These are phyloP conservation scores for Meiosimyza decipiens DNA, from an alignment of 2,888 invertebrate genomes.

Conservation along the genomic window DNA sequence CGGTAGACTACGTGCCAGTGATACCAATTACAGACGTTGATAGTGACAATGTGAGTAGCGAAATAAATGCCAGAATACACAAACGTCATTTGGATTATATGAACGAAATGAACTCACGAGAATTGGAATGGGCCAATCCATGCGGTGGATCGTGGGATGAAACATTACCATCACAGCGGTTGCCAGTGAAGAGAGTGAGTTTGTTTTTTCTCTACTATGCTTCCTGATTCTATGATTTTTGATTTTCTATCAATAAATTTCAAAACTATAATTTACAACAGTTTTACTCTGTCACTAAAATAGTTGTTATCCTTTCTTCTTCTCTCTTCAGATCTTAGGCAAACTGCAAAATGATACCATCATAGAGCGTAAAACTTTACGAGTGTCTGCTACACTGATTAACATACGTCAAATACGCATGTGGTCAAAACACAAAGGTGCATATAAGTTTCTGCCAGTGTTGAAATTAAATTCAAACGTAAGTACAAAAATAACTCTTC, in stretches of 20 bases:
- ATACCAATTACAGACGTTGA: not conserved
- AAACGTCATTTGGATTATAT: slow-evolving; percentile 43
- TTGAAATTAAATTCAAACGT: slow-evolving; percentile 47
- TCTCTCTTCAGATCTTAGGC: slow-evolving; percentile 45
- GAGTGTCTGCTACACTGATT: slow-evolving; percentile 43
- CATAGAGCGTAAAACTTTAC: slow-evolving; percentile 44
- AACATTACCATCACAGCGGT: slow-evolving; percentile 27
- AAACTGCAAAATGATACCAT: slow-evolving; percentile 44
- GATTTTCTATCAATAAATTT: no score
- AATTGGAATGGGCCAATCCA: slow-evolving; percentile 53
- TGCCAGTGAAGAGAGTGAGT: slow-evolving; percentile 45
- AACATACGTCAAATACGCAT: slow-evolving; percentile 47
- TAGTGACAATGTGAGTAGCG: not conserved
- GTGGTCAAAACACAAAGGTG: slow-evolving; percentile 46
- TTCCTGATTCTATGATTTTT: no score
- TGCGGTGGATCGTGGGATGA: slow-evolving; percentile 51
- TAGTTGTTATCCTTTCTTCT: not conserved
- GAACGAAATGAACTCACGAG: slow-evolving; percentile 42
- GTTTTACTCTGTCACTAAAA: not conserved
- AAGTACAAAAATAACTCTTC: slow-evolving; percentile 38
- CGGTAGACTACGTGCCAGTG: not conserved
- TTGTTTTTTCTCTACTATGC: no score
- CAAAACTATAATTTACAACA: no score
- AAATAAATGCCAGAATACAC: slow-evolving; percentile 39
- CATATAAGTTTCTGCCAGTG: slow-evolving; percentile 55